phyloP scores from a whole-genome alignment of 2,888 invertebrate genomes.

The Spodoptera exigua region DNA sequence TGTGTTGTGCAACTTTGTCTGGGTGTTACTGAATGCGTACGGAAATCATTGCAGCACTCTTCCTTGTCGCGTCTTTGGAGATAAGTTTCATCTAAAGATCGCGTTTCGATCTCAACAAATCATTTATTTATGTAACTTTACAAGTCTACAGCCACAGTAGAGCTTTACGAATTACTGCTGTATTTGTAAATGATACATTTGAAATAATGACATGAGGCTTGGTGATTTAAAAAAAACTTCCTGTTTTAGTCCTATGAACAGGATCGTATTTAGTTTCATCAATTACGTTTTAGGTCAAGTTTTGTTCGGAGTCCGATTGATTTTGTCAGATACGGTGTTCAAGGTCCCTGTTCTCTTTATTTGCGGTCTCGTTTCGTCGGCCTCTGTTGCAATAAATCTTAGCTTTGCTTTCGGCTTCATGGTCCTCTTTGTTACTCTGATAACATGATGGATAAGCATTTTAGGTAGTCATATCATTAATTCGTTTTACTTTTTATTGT shows the following conservation, averaged over 20 bases:
- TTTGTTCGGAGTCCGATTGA: slow-evolving; percentile 86
- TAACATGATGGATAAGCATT: slow-evolving; percentile 84
- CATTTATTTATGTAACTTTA: slow-evolving; percentile 61
- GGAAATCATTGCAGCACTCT: slow-evolving; percentile 75
- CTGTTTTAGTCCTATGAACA: slow-evolving; percentile 19
- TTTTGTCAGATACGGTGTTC: slow-evolving; percentile 88
- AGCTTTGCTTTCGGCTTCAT: slow-evolving; percentile 82
- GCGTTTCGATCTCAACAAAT: slow-evolving; percentile 59
- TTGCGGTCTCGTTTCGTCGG: slow-evolving; percentile 87
- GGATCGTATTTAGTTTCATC: slow-evolving; percentile 72
- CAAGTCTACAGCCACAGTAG: too few relatives aligned
- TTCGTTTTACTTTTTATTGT: slow-evolving; percentile 74
- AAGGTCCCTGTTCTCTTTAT: slow-evolving; percentile 89
- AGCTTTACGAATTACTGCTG: slow-evolving; percentile 14
- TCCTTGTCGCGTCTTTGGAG: slow-evolving; percentile 70
- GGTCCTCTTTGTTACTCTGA: slow-evolving; percentile 85
- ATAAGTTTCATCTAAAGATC: slow-evolving; percentile 68
- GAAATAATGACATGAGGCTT: slow-evolving; percentile 12
- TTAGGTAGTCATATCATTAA: slow-evolving; percentile 76
- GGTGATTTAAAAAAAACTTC: slow-evolving; percentile 15
- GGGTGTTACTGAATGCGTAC: slow-evolving; percentile 72
- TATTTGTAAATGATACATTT: slow-evolving; percentile 2
- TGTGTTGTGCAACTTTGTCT: slow-evolving; percentile 73
- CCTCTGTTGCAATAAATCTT: slow-evolving; percentile 87
- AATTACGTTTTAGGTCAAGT: slow-evolving; percentile 86